Evolutionary conservation across 2,113 vertebrate species (phyloP).

Genomic region (Aspidoscelis tigris): DNA sequence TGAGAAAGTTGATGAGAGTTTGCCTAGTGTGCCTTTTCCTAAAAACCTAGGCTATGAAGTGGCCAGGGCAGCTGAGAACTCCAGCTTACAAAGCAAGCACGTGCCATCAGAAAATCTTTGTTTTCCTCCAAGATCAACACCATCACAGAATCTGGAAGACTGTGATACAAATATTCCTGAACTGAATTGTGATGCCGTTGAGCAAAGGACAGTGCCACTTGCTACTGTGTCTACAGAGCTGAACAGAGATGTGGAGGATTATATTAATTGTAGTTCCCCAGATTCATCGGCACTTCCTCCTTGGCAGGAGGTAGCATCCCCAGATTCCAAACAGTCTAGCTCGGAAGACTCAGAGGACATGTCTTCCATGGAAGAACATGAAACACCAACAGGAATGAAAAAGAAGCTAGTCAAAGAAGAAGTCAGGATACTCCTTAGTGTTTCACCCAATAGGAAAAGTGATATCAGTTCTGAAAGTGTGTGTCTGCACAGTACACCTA

Average conservation of each 20-base stretch:
- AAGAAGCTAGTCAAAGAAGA: constrained; percentile 60
- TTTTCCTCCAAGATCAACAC: constrained; percentile 61
- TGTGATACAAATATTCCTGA: constrained; percentile 60
- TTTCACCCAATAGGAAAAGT: constrained; percentile 65
- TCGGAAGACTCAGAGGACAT: constrained; percentile 62
- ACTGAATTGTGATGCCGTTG: constrained; percentile 57
- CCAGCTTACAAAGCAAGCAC: constrained; percentile 64
- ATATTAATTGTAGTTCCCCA: constrained; percentile 76
- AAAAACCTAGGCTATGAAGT: constrained; percentile 66
- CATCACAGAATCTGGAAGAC: constrained; percentile 64
- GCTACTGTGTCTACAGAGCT: constrained; percentile 56
- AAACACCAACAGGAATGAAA: constrained; percentile 44
- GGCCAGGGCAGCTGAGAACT: constrained; percentile 66
- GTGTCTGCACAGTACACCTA: constrained; percentile 86
- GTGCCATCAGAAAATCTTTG: constrained; percentile 69
- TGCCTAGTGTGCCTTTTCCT: constrained; percentile 49
- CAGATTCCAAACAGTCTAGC: constrained; percentile 67
- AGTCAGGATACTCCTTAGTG: constrained; percentile 26
- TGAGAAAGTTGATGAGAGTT: constrained; percentile 65
- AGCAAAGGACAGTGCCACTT: constrained; percentile 53
- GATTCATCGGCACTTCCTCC: constrained; percentile 83
- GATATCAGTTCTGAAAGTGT: constrained; percentile 65
- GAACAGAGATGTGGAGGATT: constrained; percentile 70
- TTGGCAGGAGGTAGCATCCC: constrained; percentile 84
- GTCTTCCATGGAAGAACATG: constrained; percentile 62